Base-by-base conservation (phyloP, 2,113 vertebrate species). In the Sylvietta virens region DNA sequence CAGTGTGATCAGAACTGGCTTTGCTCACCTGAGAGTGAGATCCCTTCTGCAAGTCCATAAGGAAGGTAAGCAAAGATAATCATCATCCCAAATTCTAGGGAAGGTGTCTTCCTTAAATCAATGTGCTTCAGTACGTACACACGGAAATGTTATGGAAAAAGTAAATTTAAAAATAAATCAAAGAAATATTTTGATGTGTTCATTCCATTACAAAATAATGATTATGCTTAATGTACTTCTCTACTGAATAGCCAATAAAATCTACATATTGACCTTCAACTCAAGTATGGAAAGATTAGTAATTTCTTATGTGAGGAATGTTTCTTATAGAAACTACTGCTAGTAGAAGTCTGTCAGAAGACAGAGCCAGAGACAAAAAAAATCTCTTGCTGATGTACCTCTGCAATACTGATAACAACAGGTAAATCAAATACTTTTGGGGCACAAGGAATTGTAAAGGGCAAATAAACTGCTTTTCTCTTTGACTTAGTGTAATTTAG, bases 81-180 rank as follows among this genome's bases (percentile, higher is more conserved):
- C 99, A 99, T 99, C 99, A 99, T 99, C 24, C 99, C 99, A 86
- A 99, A 99, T 97, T 99, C 99, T 53, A 99, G 96, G 30, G 99
- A 99, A 6, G 99, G 99, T 0, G 99, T 99, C 78, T 99, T 99
- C 97, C 99, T 98, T 97, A 99, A 97, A 97, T 99, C 99, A 91
- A 99, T 98, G 87, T 99, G 99, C 97, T 99, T 99, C 8, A 99
- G 96, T 72, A 98, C 98, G 98, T 99, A 35, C 61, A 97, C 26
- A 83, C 2, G 4, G 35, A 86, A 73, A 5, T 0, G 94, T 98
- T 93, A 98, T 33, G 97, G 96, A 97, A 94, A 97, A 94, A 56
- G 28, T 33, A 58, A 50, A 28, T 20, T 1, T 44, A 71, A 84
- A 53, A 45, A 67, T 4, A 66, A 22, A 23, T 14, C 24, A 37